Evolutionary conservation across 2,888 invertebrate genomes (phyloP).

Genomic region (Schrankia costaestrigalis): DNA sequence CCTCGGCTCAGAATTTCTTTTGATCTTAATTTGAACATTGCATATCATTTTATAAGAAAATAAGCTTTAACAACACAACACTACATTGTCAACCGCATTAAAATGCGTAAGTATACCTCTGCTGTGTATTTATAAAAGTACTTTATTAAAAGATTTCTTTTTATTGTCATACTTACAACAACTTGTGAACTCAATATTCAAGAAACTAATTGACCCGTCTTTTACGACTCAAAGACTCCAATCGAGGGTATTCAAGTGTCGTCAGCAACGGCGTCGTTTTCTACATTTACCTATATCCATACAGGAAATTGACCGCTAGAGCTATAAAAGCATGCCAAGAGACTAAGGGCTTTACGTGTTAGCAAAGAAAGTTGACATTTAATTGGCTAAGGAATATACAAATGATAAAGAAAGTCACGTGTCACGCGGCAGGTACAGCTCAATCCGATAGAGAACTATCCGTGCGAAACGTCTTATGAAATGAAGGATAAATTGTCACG

Average conservation of each 20-base stretch:
- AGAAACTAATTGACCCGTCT: slow-evolving; percentile 18
- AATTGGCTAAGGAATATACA: slow-evolving; percentile 17
- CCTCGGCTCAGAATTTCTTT: slow-evolving; percentile 14
- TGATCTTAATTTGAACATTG: slow-evolving; percentile 19
- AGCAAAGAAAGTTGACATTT: slow-evolving; percentile 24
- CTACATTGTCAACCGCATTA: too few species aligned
- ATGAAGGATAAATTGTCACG: slow-evolving; percentile 56
- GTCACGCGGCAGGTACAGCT: slow-evolving; percentile 32
- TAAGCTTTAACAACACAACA: too few species aligned
- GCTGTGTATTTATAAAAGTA: too few species aligned
- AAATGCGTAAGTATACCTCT: too few species aligned
- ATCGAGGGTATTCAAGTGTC: slow-evolving; percentile 48
- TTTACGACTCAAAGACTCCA: slow-evolving; percentile 21
- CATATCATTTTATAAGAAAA: slow-evolving; percentile 13
- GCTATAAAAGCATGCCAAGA: slow-evolving; percentile 4
- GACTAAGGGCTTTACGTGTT: slow-evolving; percentile 19
- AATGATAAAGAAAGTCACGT: slow-evolving; percentile 39
- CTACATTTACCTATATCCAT: slow-evolving; percentile 18
- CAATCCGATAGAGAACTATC: slow-evolving; percentile 52
- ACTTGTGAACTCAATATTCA: too few species aligned
- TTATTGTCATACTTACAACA: too few species aligned
- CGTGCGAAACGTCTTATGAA: slow-evolving; percentile 59
- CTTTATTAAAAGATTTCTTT: too few species aligned
- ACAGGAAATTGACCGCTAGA: slow-evolving; percentile 26
- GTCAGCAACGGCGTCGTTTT: slow-evolving; percentile 21